Percentiles rank a stretch among this genome's conserved stretches.
Conservation (phyloP, 2,797 vertebrate genomes). For the Xerus rutilus region DNA sequence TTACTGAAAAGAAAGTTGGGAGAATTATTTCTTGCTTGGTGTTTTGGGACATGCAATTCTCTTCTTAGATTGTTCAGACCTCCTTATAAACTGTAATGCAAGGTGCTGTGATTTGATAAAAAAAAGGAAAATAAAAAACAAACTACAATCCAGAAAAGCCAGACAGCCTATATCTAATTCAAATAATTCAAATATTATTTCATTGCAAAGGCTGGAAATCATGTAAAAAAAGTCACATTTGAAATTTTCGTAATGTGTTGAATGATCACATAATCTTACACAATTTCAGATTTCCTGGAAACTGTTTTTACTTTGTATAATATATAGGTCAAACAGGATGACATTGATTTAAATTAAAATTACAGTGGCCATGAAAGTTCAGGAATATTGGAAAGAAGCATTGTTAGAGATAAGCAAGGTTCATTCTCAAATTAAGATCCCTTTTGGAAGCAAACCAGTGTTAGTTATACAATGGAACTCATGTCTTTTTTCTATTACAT, state of each 20-base stretch:
- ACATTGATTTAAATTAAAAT: conserved; percentile 50
- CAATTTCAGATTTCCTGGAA: not conserved
- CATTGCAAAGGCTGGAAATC: not conserved
- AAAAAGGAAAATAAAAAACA: not conserved
- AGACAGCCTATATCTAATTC: not conserved
- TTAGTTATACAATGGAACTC: not conserved
- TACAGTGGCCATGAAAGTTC: not conserved
- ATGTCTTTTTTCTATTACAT: not conserved
- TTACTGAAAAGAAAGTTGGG: not conserved
- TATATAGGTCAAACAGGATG: not conserved
- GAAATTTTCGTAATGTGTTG: not conserved
- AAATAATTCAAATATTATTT: not conserved
- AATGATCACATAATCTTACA: not conserved
- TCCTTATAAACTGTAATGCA: conserved; percentile 40
- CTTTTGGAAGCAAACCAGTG: not conserved
- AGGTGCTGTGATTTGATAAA: conserved; percentile 34
- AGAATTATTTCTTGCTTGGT: conserved; percentile 42
- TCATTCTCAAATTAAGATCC: not conserved
- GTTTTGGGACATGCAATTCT: conserved; percentile 39
- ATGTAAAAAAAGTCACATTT: conserved; percentile 4
- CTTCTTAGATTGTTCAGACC: conserved; percentile 16
- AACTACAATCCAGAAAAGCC: not conserved
- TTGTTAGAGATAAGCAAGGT: not conserved
- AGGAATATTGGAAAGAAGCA: not conserved
- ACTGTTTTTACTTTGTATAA: not conserved